These are phyloP conservation scores for Osmoderma eremita DNA, from an alignment of 2,888 invertebrate genomes.

Conservation along the genomic window DNA sequence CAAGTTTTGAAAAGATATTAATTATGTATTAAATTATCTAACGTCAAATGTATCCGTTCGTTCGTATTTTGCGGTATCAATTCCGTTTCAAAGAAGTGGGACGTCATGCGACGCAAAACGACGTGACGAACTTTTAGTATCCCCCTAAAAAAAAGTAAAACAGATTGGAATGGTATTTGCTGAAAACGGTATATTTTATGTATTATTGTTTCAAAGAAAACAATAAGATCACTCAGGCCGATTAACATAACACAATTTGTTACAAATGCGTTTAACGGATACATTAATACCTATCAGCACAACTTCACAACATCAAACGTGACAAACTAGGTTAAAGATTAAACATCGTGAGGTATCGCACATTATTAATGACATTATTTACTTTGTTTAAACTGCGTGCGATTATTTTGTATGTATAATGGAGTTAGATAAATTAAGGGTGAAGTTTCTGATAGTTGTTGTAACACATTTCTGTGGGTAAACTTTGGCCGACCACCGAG, in stretches of 20 bases:
- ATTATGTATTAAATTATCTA: constrained; percentile 21
- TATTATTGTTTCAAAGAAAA: no score
- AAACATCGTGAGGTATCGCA: neutral
- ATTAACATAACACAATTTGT: no score
- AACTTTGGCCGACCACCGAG: constrained; percentile 27
- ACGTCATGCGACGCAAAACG: neutral
- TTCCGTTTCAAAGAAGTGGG: neutral
- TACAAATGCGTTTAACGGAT: no score
- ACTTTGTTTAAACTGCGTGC: constrained; percentile 25
- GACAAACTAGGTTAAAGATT: neutral
- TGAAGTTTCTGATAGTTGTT: constrained; percentile 27
- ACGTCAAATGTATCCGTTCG: constrained; percentile 18
- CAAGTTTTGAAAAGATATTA: constrained; percentile 30
- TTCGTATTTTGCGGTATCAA: constrained; percentile 3
- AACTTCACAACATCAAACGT: no score
- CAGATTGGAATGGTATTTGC: no score
- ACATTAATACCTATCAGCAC: no score
- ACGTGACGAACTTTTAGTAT: neutral
- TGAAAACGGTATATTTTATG: no score
- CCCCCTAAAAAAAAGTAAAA: no score
- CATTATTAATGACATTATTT: constrained; percentile 30
- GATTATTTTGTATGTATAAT: constrained; percentile 31
- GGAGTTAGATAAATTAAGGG: constrained; percentile 34
- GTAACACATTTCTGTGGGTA: constrained; percentile 35
- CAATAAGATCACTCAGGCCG: no score